A percentile compares a stretch with the other conserved stretches of the same genome.
Evolutionary conservation across 2,113 vertebrate species (phyloP).

Genomic region (Tragelaphus scriptus): DNA sequence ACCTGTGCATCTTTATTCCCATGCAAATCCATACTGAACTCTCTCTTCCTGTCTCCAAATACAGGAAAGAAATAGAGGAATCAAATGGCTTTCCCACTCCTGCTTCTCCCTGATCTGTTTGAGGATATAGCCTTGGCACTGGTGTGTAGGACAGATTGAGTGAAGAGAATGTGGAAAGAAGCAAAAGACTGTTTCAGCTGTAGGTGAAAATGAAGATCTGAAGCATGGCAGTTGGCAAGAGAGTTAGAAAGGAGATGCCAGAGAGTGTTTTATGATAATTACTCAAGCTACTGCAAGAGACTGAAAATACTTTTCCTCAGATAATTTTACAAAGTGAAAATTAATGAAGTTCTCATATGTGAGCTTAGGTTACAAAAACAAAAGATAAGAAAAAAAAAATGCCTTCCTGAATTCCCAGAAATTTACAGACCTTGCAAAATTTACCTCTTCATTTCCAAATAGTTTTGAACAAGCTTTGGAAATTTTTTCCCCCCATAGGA

Average conservation of each 20-base stretch:
- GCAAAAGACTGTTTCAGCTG: background rate
- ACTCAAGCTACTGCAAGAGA: background rate
- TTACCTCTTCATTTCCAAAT: background rate
- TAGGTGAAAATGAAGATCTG: background rate
- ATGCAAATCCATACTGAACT: background rate
- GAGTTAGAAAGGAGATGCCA: background rate
- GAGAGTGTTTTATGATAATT: background rate
- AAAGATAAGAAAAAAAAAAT: background rate
- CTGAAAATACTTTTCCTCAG: background rate
- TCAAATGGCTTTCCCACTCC: background rate
- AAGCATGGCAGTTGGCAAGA: background rate
- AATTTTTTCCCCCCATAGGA: fast-evolving
- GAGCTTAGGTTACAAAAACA: background rate
- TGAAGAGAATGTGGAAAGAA: background rate
- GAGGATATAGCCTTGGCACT: background rate
- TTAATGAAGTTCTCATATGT: background rate
- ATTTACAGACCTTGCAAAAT: background rate
- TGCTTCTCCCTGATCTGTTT: background rate
- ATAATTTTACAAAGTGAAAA: background rate
- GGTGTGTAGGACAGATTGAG: background rate
- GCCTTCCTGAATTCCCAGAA: background rate
- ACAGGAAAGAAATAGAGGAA: background rate
- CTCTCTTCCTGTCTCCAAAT: background rate
- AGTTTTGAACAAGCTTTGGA: background rate
- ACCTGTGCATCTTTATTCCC: background rate